These are phyloP conservation scores for Smithornis capensis DNA, from an alignment of 2,113 vertebrate species.

Conservation along the genomic window DNA sequence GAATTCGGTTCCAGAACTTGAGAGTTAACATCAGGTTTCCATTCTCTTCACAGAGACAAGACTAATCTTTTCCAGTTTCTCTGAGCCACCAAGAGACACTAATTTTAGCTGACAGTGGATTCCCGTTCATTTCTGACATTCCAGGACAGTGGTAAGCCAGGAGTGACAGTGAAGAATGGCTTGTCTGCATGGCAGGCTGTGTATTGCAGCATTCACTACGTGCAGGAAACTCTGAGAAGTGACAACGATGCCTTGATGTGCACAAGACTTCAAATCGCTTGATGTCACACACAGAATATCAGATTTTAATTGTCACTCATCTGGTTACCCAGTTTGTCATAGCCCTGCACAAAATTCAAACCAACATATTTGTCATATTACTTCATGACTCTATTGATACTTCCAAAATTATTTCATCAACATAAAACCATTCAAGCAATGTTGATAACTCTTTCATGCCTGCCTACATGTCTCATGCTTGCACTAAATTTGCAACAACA, in stretches of 20 bases:
- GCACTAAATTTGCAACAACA: neutral
- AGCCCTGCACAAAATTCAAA: constrained; percentile 20
- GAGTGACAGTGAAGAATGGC: constrained; percentile 18
- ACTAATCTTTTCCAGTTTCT: constrained; percentile 1
- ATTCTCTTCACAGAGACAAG: neutral
- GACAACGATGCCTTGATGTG: neutral
- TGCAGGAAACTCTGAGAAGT: neutral
- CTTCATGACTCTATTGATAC: neutral
- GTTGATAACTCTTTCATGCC: neutral
- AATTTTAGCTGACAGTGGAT: constrained; percentile 17
- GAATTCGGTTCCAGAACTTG: neutral
- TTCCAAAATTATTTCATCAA: constrained; percentile 34
- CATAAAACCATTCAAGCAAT: neutral
- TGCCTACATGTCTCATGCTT: neutral
- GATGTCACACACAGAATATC: neutral
- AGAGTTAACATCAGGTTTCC: neutral
- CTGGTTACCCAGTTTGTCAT: neutral
- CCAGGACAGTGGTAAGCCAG: neutral
- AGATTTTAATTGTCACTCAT: neutral
- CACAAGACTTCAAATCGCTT: constrained; percentile 19
- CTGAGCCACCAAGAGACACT: neutral
- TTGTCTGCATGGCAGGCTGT: neutral
- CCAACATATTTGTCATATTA: neutral
- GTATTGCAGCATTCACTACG: neutral
- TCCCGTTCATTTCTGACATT: neutral